Evolutionary conservation across 2,888 invertebrate genomes (phyloP), one percentile per base, ranked within the genome.

Genomic region (Tridacna gigas): DNA sequence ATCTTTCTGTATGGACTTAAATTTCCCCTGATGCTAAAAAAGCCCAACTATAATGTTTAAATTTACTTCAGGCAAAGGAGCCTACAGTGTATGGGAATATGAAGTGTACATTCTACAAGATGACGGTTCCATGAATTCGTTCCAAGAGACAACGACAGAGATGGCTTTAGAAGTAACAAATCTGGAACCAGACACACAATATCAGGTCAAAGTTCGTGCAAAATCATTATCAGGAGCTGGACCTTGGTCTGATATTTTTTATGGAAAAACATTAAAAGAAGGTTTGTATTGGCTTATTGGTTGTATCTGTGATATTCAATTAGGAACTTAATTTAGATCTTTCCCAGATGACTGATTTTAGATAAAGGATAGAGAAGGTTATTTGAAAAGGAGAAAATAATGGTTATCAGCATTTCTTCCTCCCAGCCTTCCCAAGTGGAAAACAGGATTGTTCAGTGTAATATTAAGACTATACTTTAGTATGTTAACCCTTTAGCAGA

Each of bases 131-230:
- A 20, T 67, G 0, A 81, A 79, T 25, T 67, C 77, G 11, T 51
- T 82, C 45, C 65, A 85, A 20, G 79, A 89, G 73, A 87, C 81
- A 88, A 69, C 79, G 65, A 48, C 73, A 47, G 66, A 76, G 15
- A 74, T 74, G 60, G 65, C 63, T 12, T 71, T 89, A 93, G 89
- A 83, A 9, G 81, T 92, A 3, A 66, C 88, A 20, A 86, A 88
- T 76, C 90, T 94, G n/a, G 95, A 96, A 88, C 97, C 97, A 90
- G 96, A 97, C 90, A 97, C 97, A 12, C 96, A 96, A 88, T 98
- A 98, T 92, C 95, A 96, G 20, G 96, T 98, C 65, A 97, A 97
- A 94, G 97, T 97, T 0, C 96, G 97, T 5, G 97, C 98, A 0
- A 97, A 97, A 81, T 97, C 97, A 0, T 95, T 95, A 79, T 96